Evolutionary conservation across 1,140 invertebrate genomes (phyloP).

Genomic region (Coelopa frigida): DNA sequence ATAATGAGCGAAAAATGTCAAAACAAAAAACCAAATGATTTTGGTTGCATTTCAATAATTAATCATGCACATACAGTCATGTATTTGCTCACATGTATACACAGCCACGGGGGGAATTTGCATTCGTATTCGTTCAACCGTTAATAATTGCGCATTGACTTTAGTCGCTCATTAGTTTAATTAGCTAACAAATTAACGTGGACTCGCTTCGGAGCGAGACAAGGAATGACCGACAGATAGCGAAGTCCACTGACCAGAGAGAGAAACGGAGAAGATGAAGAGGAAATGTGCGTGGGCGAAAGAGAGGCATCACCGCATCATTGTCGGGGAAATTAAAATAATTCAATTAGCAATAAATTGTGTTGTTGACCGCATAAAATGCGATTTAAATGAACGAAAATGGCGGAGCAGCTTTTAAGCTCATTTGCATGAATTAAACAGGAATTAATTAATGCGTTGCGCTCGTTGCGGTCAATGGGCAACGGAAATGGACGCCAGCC

Average conservation of each 20-base stretch:
- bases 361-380: slow-evolving; percentile 32
- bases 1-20: no score
- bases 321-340: slow-evolving; percentile 26
- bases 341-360: slow-evolving; percentile 44
- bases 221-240: neutral
- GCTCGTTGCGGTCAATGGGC: no score
- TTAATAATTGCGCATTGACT: slow-evolving; percentile 39
- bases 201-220: no score
- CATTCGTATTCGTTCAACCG: neutral
- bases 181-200: slow-evolving; percentile 45
- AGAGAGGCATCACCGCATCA: slow-evolving; percentile 12
- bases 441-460: no score
- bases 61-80: no score
- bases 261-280: slow-evolving; percentile 5
- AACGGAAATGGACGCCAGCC: no score
- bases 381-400: slow-evolving; percentile 18
- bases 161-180: slow-evolving; percentile 46
- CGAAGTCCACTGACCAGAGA: neutral
- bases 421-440: slow-evolving; percentile 19
- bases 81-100: no score
- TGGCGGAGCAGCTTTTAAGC: slow-evolving; percentile 17
- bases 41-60: no score
- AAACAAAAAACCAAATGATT: no score
- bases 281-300: neutral
- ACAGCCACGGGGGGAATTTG: neutral